A percentile compares a stretch with the other conserved stretches of the same genome.
These are phyloP conservation scores for Hemaris fuciformis DNA, from an alignment of 2,888 invertebrate species.

Conservation along the genomic window DNA sequence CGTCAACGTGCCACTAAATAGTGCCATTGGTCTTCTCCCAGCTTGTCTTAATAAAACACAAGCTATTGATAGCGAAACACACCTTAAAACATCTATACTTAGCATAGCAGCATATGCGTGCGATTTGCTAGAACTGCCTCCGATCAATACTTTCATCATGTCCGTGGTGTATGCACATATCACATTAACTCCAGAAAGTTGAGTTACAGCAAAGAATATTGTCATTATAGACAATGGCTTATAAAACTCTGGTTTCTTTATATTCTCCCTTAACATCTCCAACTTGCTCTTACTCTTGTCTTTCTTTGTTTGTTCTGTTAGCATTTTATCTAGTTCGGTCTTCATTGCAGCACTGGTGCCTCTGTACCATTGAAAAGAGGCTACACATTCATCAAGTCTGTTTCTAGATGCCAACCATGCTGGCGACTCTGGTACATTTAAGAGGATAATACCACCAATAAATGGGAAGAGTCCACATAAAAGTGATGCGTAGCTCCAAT, in stretches of 20 bases:
- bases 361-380: conserved; percentile 83
- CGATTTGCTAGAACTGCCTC: conserved; percentile 58
- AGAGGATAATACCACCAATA: conserved; percentile 74
- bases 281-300: conserved; percentile 55
- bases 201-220: conserved; percentile 84
- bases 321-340: conserved; percentile 74
- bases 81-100: conserved; percentile 83
- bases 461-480: conserved; percentile 79
- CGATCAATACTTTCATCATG: conserved; percentile 83
- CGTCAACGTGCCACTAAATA: conserved; percentile 84
- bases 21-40: conserved; percentile 83
- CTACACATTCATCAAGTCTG: conserved; percentile 79
- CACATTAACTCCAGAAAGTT: conserved; percentile 87
- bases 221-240: conserved; percentile 83
- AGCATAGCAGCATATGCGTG: conserved; percentile 84
- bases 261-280: conserved; percentile 57
- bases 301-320: conserved; percentile 61
- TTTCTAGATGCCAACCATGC: conserved; percentile 85
- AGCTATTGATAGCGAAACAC: conserved; percentile 81
- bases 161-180: conserved; percentile 86
- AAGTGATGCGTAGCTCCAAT: conserved; percentile 82
- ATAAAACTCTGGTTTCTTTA: conserved; percentile 80
- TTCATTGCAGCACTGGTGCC: conserved; percentile 73
- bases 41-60: conserved; percentile 82
- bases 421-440: conserved; percentile 85